Evolutionary conservation across 2,888 invertebrate genomes (phyloP).

Genomic region (Adelognathus sp.): DNA sequence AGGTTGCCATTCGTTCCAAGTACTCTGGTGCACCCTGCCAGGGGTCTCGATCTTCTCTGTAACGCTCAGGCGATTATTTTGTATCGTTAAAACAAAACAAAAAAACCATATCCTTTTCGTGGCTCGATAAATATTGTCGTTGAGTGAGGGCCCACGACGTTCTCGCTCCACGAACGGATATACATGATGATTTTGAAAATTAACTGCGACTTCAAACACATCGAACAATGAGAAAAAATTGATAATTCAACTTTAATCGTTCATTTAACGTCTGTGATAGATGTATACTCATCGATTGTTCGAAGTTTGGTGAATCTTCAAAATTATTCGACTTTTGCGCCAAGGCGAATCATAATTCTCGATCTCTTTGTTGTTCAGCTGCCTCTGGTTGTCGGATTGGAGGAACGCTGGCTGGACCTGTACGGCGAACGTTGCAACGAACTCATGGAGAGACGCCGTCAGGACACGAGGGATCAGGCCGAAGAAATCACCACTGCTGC

Average conservation of each 20-base stretch:
- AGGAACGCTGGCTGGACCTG: slow-evolving; percentile 89
- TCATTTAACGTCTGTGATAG: not conserved
- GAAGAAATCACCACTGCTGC: slow-evolving; percentile 91
- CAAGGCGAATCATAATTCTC: slow-evolving; percentile 48
- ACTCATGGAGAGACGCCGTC: slow-evolving; percentile 91
- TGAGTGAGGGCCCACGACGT: slow-evolving; percentile 51
- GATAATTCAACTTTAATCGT: not conserved
- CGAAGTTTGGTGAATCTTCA: slow-evolving; percentile 53
- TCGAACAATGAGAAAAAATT: not conserved
- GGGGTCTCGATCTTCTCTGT: slow-evolving; percentile 72
- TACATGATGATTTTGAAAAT: slow-evolving; percentile 57
- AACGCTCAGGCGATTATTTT: slow-evolving; percentile 53
- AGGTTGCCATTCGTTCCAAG: slow-evolving; percentile 38
- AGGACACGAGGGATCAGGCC: slow-evolving; percentile 96
- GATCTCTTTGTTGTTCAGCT: slow-evolving; percentile 81
- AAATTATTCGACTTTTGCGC: slow-evolving; percentile 38
- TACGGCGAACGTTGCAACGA: slow-evolving; percentile 88
- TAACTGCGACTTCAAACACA: slow-evolving; percentile 27
- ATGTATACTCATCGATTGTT: slow-evolving; percentile 14
- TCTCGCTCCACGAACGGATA: slow-evolving; percentile 31
- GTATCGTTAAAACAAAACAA: slow-evolving; percentile 19
- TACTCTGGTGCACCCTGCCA: slow-evolving; percentile 57
- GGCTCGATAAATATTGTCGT: slow-evolving; percentile 28
- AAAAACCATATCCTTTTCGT: slow-evolving; percentile 49
- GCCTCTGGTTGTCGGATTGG: slow-evolving; percentile 89